phyloP scores from a whole-genome alignment of 2,797 vertebrate species.

The Characodon lateralis region DNA sequence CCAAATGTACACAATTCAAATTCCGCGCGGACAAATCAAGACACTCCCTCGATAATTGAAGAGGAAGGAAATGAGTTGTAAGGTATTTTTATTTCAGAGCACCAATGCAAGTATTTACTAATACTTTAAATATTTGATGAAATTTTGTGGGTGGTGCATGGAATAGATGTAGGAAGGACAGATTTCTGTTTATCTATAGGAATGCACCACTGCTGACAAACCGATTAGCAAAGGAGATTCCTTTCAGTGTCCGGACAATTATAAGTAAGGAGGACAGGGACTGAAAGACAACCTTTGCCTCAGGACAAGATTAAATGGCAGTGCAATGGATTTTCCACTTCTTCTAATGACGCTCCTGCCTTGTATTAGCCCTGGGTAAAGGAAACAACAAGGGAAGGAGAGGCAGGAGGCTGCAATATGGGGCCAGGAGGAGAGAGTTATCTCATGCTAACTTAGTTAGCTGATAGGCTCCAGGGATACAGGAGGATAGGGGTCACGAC shows the following conservation, averaged over 20 bases:
- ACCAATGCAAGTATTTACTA: slow-evolving; percentile 2
- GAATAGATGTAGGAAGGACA: slow-evolving; percentile 33
- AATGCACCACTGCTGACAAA: slow-evolving; percentile 20
- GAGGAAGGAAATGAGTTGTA: slow-evolving; percentile 23
- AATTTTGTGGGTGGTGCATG: background rate
- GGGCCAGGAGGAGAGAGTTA: slow-evolving; percentile 85
- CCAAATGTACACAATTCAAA: slow-evolving; percentile 39
- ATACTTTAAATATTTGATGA: slow-evolving; percentile 1
- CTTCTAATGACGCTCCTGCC: slow-evolving; percentile 89
- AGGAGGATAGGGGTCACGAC: slow-evolving; percentile 90
- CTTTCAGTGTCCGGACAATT: slow-evolving; percentile 33
- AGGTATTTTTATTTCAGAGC: slow-evolving; percentile 13
- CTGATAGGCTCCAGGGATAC: slow-evolving; percentile 96
- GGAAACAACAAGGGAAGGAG: slow-evolving; percentile 58
- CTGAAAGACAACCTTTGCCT: slow-evolving; percentile 71
- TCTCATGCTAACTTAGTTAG: slow-evolving; percentile 99
- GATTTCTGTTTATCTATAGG: slow-evolving; percentile 11
- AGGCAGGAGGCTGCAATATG: slow-evolving; percentile 53
- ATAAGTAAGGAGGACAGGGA: slow-evolving; percentile 39
- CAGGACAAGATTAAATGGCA: slow-evolving; percentile 81
- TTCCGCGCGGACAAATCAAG: slow-evolving; percentile 19
- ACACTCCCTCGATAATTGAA: slow-evolving; percentile 46
- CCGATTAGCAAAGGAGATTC: slow-evolving; percentile 41
- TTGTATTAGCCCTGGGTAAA: slow-evolving; percentile 67
- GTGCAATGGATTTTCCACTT: slow-evolving; percentile 85